Percentiles rank a stretch among this genome's conserved stretches.
These are phyloP conservation scores for Rhinichthys klamathensis DNA, from an alignment of 2,113 vertebrate species.

Conservation along the genomic window DNA sequence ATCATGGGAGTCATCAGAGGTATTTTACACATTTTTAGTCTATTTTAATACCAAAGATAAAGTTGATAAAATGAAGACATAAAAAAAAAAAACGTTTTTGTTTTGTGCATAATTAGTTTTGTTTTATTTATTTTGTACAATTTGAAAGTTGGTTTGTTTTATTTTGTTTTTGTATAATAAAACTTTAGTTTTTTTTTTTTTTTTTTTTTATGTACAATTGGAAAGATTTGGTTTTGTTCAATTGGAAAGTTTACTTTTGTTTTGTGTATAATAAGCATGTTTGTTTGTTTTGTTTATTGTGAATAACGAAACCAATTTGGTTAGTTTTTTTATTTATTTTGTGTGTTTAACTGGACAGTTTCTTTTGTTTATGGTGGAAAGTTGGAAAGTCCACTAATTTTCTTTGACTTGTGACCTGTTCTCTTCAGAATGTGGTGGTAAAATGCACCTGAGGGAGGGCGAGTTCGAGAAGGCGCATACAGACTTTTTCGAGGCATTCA, in stretches of 20 bases:
- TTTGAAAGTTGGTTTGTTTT: not conserved
- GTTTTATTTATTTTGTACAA: not conserved
- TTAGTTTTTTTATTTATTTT: not conserved
- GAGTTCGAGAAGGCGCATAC: conserved; percentile 99
- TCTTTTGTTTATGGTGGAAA: not conserved
- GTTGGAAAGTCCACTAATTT: not conserved
- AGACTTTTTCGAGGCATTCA: conserved; percentile 99
- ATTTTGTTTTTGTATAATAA: not conserved
- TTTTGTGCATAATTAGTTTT: not conserved
- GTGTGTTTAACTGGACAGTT: not conserved
- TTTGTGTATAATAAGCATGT: not conserved
- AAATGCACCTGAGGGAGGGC: conserved; percentile 99
- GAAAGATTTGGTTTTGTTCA: not conserved
- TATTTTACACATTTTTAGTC: conserved; percentile 58
- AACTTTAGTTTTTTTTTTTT: too few relatives aligned
- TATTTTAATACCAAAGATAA: not conserved
- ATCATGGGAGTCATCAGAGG: conserved; percentile 99
- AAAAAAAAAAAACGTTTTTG: not conserved
- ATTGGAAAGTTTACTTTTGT: not conserved
- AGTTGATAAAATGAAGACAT: not conserved
- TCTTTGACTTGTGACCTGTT: conserved; percentile 49
- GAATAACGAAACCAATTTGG: not conserved
- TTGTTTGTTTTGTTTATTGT: not conserved
- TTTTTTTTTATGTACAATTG: not conserved
- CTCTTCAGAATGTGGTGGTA: conserved; percentile 93